Evolutionary conservation across 2,888 invertebrate species (phyloP).

Genomic region (Allygus modestus): DNA sequence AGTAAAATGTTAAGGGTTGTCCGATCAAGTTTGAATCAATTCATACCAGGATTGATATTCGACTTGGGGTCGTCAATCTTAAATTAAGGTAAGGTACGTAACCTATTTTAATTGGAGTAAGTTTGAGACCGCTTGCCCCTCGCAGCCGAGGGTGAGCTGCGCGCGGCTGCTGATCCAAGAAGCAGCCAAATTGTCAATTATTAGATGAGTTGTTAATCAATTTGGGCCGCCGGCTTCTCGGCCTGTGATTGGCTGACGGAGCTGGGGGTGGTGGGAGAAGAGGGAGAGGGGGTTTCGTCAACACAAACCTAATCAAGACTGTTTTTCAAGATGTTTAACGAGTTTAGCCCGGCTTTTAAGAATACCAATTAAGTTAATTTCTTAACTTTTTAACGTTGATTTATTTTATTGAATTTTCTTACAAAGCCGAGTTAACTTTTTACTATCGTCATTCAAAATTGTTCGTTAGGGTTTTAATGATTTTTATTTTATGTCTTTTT

Average conservation of each 20-base stretch:
- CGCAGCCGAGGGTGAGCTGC: neutral
- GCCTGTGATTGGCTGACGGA: constrained; percentile 2
- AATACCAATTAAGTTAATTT: constrained; percentile 53
- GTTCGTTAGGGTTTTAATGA: too few species aligned
- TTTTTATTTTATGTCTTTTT: too few species aligned
- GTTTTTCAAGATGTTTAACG: constrained; percentile 55
- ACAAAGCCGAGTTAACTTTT: neutral
- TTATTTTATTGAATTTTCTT: constrained; percentile 26
- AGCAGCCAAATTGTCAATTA: constrained; percentile 60
- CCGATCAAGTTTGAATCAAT: too few species aligned
- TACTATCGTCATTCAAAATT: too few species aligned
- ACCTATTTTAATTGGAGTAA: too few species aligned
- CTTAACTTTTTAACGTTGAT: constrained; percentile 41
- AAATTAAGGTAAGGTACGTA: too few species aligned
- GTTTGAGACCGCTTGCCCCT: neutral
- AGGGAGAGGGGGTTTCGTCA: neutral
- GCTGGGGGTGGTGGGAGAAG: neutral
- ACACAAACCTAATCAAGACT: constrained; percentile 56
- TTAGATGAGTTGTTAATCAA: constrained; percentile 61
- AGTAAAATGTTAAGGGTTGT: too few species aligned
- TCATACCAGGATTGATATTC: too few species aligned
- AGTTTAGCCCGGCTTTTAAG: constrained; percentile 57
- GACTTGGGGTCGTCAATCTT: too few species aligned
- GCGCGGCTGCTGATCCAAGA: neutral
- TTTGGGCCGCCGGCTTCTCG: constrained; percentile 38